These are phyloP conservation scores for Brachypalpus laphriformis DNA, from an alignment of 2,888 invertebrate genomes.

Conservation along the genomic window DNA sequence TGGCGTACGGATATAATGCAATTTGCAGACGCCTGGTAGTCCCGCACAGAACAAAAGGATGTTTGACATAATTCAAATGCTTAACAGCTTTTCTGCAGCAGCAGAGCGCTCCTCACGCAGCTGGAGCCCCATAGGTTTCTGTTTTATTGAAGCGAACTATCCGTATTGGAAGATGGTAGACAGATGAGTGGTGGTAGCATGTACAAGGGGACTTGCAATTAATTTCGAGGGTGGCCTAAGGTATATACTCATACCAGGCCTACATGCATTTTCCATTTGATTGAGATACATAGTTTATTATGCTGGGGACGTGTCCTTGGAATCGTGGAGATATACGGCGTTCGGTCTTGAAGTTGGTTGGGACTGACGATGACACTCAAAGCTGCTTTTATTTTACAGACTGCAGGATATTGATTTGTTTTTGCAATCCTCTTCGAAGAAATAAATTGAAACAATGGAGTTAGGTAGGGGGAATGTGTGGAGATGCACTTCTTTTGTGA, in stretches of 20 bases:
- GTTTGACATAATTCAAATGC: conserved; percentile 72
- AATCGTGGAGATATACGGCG: conserved; percentile 20
- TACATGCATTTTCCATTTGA: conserved; percentile 53
- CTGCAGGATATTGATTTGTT: too few relatives aligned
- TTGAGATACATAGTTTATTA: conserved; percentile 58
- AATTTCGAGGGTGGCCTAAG: conserved; percentile 42
- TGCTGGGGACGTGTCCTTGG: conserved; percentile 35
- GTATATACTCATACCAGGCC: conserved; percentile 3
- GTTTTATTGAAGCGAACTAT: conserved; percentile 53
- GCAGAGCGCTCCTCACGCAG: conserved; percentile 34
- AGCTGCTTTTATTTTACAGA: too few relatives aligned
- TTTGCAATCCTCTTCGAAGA: too few relatives aligned
- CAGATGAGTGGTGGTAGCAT: conserved; percentile 30
- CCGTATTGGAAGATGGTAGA: conserved; percentile 23
- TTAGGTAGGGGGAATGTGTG: too few relatives aligned
- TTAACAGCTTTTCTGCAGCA: conserved; percentile 62
- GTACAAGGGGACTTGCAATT: conserved; percentile 50
- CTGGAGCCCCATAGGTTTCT: conserved; percentile 38
- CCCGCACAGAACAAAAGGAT: conserved; percentile 65
- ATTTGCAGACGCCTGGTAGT: conserved; percentile 55
- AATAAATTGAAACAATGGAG: too few relatives aligned
- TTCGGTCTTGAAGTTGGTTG: conserved; percentile 6
- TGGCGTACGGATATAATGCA: conserved; percentile 43
- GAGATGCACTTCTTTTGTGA: too few relatives aligned
- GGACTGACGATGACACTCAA: too few relatives aligned